Evolutionary conservation across 2,888 invertebrate species (phyloP).

Genomic region (Ommatoiulus sabulosus): DNA sequence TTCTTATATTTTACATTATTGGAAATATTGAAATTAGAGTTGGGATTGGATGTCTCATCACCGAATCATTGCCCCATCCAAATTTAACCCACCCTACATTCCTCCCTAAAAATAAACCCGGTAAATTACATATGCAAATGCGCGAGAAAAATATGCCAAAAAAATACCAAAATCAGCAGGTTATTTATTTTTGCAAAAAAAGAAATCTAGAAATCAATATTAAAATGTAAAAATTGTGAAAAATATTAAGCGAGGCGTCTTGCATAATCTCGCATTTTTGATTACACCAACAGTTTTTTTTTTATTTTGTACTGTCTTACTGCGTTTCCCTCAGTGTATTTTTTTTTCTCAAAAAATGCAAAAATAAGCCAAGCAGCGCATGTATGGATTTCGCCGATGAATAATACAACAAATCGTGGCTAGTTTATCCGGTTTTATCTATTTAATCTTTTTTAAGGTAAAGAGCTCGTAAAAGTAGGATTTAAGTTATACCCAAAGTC

Average conservation of each 20-base stretch:
- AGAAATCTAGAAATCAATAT: neutral
- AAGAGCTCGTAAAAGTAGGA: conserved; percentile 44
- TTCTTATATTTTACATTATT: neutral
- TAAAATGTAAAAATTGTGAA: neutral
- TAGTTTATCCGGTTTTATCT: conserved; percentile 47
- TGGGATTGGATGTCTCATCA: neutral
- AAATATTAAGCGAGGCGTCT: neutral
- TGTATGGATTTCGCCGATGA: conserved; percentile 16
- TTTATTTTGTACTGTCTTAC: neutral
- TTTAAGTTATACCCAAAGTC: neutral
- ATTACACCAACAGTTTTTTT: neutral
- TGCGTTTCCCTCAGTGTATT: neutral
- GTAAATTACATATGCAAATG: neutral
- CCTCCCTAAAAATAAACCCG: neutral
- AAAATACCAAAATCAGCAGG: neutral
- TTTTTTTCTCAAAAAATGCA: neutral
- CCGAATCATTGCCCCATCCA: neutral
- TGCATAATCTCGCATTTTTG: neutral
- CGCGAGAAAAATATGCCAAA: neutral
- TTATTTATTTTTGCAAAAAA: neutral
- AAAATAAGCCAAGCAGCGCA: neutral
- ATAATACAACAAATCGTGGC: conserved; percentile 37
- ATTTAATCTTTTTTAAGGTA: conserved; percentile 44
- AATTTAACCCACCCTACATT: neutral
- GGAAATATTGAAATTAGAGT: neutral